phyloP scores from a whole-genome alignment of 2,797 vertebrate species.

The Anguilla obscura region DNA sequence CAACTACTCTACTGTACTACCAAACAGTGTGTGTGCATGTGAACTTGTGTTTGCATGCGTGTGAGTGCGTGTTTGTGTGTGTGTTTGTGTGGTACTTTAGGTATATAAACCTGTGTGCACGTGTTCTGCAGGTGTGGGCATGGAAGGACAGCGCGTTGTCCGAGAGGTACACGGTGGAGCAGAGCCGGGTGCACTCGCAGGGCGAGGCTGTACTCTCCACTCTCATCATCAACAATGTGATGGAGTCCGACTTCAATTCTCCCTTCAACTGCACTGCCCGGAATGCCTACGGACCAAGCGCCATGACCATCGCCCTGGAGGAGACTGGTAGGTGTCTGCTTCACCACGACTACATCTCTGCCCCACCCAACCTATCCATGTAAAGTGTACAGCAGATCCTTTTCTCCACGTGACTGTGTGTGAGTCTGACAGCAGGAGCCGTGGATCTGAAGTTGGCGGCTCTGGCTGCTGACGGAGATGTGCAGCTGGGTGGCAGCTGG shows the following conservation, averaged over 20 bases:
- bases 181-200: conserved; percentile 75
- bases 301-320: conserved; percentile 89
- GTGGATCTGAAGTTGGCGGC: background rate
- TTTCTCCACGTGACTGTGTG: background rate
- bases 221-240: conserved; percentile 92
- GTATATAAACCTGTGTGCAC: conserved; percentile 5
- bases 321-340: conserved; percentile 70
- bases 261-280: conserved; percentile 96
- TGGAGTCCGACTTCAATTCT: conserved; percentile 91
- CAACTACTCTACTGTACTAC: background rate
- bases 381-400: background rate
- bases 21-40: background rate
- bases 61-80: background rate
- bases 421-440: background rate
- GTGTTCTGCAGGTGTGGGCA: conserved; percentile 82
- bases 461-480: background rate
- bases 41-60: background rate
- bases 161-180: conserved; percentile 92
- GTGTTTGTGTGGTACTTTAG: background rate
- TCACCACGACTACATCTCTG: conserved; percentile 37
- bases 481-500: conserved; percentile 64
- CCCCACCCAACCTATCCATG: background rate
- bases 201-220: conserved; percentile 89
- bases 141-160: conserved; percentile 93
- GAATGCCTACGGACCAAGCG: conserved; percentile 90